A percentile compares a stretch with the other conserved stretches of the same genome.
Evolutionary conservation across 1,140 invertebrate species (phyloP).

Genomic region (Thaumetopoea pityocampa): DNA sequence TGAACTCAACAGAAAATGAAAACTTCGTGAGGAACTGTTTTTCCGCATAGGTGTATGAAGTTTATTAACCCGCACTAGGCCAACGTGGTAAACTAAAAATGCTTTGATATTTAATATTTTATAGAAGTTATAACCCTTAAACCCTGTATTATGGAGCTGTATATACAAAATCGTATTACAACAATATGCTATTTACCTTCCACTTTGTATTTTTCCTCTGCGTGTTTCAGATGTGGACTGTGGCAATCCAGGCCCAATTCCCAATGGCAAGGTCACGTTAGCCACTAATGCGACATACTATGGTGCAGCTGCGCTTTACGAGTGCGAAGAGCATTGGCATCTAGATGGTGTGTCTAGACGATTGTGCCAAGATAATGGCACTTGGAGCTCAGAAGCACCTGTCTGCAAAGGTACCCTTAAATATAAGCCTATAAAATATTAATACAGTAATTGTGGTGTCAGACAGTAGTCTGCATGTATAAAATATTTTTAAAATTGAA

Average conservation of each 20-base stretch:
- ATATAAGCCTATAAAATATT: too few species aligned
- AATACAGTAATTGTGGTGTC: too few species aligned
- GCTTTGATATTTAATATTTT: too few species aligned
- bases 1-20: too few species aligned
- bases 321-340: slow-evolving; percentile 88
- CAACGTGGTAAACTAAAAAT: too few species aligned
- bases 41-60: too few species aligned
- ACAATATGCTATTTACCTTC: background rate
- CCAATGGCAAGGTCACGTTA: slow-evolving; percentile 84
- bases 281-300: slow-evolving; percentile 92
- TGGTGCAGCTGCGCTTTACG: slow-evolving; percentile 88
- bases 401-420: slow-evolving; percentile 85
- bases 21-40: too few species aligned
- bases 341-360: slow-evolving; percentile 88
- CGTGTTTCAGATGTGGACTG: slow-evolving; percentile 89
- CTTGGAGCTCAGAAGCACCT: slow-evolving; percentile 88
- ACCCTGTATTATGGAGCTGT: background rate
- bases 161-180: background rate
- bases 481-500: too few species aligned
- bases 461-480: too few species aligned
- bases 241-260: slow-evolving; percentile 83
- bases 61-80: too few species aligned
- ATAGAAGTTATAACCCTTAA: too few species aligned
- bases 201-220: background rate
- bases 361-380: slow-evolving; percentile 91